Evolutionary conservation across 2,888 invertebrate genomes (phyloP), one percentile per base, ranked within the genome.

Genomic region (Agrotis clavis): DNA sequence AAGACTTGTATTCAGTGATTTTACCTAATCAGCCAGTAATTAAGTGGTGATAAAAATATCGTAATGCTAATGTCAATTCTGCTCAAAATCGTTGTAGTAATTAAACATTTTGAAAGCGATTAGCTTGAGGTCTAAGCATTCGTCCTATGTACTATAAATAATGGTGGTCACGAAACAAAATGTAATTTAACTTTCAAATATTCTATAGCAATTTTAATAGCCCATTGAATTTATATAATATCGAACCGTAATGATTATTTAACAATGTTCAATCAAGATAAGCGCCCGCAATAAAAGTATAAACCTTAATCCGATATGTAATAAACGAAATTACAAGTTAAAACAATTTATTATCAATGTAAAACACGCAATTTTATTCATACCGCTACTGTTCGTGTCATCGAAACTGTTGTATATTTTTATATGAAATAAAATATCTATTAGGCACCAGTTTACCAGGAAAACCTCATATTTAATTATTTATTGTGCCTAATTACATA

Each of bases 201-300:
- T 51, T 57, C n/a, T 48, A n/a, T 50, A 72, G 16, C 50, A 47
- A 61, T 65, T 78, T 53, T 30, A 57, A 78, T 57, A 57, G 47
- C 51, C 35, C 48, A 41, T 56, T 53, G 45, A 30, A 50, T 61
- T 41, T 45, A 30, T 35, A 30, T 35, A 53, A 62, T 54, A 75
- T 69, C 30, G 65, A 59, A 64, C 48, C 53, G 25, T 45, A 18
- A 60, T 77, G 68, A 79, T 77, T 78, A 81, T 83, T 79, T 81
- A 84, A 83, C 79, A 80, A 84, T 90, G 84, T 90, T 93, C 91
- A 92, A 94, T 94, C 93, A 94, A 92, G 93, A 94, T 94, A 92
- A 84, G 57, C 62, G 82, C 71, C 61, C 60, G 79, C 89, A 92
- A 93, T 94, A 93, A 94, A 93, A 91, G 85, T 84, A 88, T 90